Base-by-base conservation (phyloP, 2,113 vertebrate genomes). In the Stegastes partitus region DNA sequence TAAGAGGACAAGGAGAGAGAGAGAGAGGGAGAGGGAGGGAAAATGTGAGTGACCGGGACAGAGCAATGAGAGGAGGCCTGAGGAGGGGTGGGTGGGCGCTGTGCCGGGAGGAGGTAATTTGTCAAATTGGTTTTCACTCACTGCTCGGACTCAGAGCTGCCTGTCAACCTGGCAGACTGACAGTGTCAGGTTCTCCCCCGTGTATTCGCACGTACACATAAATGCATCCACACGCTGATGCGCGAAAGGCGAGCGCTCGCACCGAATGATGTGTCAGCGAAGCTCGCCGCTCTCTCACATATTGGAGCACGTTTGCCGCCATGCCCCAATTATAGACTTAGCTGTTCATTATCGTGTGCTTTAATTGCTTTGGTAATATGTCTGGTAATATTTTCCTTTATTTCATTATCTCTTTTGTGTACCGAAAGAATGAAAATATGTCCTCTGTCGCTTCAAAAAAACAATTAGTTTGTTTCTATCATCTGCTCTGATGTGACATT, bases 81-180 rank as follows among this genome's bases (percentile, higher is more conserved):
- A 75, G 79, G 84, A 74, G 79, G 57, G 47, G 73, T 70, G 83
- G 92, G 76, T 74, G 81, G 81, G 83, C 69, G 59, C 82, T 70
- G 66, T 77, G 89, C 87, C 64, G 89, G 85, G 84, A 87, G 87
- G 88, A 90, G 89, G 87, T 92, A 92, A 93, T 95, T 92, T 95
- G 94, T 96, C 93, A 93, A 94, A 95, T 93, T 94, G 93, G 91
- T 94, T 94, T 96, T 95, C 95, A 93, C 92, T 94, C 94, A 90
- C 85, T 85, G 87, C 88, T 87, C 66, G 59, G 82, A 84, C 89
- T 93, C 85, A 78, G 94, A 92, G 94, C 93, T 95, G 93, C 95
- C 90, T 94, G 94, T 95, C 94, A 89, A 73, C 89, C 93, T 94
- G 85, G 88, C 91, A 88, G 89, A 90, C 86, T 93, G 92, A 76